Percentiles rank a stretch among this genome's conserved stretches.
phyloP scores from a whole-genome alignment of 2,113 vertebrate species.

The Strix uralensis region DNA sequence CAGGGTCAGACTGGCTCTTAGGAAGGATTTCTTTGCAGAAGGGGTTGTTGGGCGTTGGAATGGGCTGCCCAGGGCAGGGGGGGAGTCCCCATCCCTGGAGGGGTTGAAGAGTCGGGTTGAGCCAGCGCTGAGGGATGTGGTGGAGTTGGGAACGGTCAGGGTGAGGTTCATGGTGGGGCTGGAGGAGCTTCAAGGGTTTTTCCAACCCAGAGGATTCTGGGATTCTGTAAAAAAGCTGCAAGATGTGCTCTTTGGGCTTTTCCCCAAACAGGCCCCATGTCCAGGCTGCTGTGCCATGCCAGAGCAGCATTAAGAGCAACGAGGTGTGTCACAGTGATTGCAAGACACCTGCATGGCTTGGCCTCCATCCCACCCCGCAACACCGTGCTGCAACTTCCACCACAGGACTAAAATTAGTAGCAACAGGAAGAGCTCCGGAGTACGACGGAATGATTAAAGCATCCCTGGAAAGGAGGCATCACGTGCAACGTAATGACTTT shows the following conservation, averaged over 20 bases:
- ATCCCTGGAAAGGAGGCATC: constrained; percentile 21
- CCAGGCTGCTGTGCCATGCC: rapidly evolving
- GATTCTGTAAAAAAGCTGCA: not conserved
- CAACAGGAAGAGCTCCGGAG: constrained; percentile 8
- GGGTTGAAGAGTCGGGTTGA: no score
- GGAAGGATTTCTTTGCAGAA: no score
- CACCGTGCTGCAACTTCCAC: not conserved
- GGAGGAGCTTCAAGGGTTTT: no score
- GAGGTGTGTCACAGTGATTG: not conserved
- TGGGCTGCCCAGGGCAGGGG: no score
- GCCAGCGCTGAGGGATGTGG: no score
- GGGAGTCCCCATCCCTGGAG: no score
- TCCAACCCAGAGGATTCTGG: no score
- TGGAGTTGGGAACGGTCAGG: no score
- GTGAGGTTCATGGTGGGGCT: no score
- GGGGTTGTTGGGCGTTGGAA: no score
- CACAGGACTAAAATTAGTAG: not conserved
- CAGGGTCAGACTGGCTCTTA: no score
- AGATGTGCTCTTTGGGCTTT: not conserved
- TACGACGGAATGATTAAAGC: not conserved
- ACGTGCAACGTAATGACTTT: not conserved
- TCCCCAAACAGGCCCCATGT: not conserved
- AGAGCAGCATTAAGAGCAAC: not conserved
- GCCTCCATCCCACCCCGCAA: not conserved
- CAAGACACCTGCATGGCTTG: not conserved